Evolutionary conservation across 2,797 vertebrate species (phyloP).

Genomic region (Zenarchopterus dispar): DNA sequence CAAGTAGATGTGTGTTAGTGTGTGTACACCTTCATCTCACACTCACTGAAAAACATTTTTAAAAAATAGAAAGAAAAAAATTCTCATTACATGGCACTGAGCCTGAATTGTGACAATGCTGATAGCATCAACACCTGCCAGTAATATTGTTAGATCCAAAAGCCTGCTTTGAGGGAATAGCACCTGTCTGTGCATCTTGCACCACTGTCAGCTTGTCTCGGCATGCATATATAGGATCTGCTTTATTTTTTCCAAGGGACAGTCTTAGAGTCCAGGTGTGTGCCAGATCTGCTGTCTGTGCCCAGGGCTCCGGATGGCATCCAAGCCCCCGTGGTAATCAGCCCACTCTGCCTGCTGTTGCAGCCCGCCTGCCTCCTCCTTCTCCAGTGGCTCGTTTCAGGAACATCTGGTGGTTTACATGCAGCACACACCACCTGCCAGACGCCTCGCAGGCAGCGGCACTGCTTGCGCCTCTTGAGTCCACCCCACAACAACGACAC

Average conservation of each 20-base stretch:
- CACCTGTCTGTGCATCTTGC: constrained; percentile 78
- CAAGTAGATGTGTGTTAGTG: constrained; percentile 21
- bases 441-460: constrained; percentile 76
- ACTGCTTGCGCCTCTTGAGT: constrained; percentile 64
- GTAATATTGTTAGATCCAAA: constrained; percentile 77
- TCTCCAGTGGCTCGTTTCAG: constrained; percentile 82
- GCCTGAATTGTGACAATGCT: constrained; percentile 73
- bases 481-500: constrained; percentile 57
- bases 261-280: constrained; percentile 79
- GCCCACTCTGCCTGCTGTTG: constrained; percentile 83
- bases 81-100: constrained; percentile 71
- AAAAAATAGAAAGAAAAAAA: constrained; percentile 23
- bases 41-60: constrained; percentile 41
- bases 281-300: constrained; percentile 82
- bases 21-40: constrained; percentile 10
- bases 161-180: constrained; percentile 78
- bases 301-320: constrained; percentile 82
- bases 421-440: constrained; percentile 83
- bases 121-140: constrained; percentile 79
- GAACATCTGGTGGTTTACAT: constrained; percentile 86
- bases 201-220: constrained; percentile 76
- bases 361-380: constrained; percentile 74
- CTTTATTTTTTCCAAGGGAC: constrained; percentile 82
- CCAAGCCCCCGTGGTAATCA: constrained; percentile 83
- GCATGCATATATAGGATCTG: constrained; percentile 68